Conservation (phyloP, 2,888 invertebrate species). For the Phania funesta region DNA sequence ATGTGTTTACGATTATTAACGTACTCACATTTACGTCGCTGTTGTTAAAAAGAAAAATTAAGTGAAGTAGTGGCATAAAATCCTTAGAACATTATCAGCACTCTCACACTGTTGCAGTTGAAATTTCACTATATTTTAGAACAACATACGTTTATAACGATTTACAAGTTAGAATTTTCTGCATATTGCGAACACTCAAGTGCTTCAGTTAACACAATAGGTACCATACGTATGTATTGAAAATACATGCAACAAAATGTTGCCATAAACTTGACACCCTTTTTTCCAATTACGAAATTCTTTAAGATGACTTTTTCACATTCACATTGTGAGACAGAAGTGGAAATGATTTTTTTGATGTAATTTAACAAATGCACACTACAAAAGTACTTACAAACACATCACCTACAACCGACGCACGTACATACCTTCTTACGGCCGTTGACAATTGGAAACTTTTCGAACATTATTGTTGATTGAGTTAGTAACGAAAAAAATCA, state of each 20-base stretch:
- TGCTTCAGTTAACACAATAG: neutral
- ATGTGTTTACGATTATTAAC: neutral
- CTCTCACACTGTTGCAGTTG: neutral
- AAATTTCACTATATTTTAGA: slow-evolving; percentile 9
- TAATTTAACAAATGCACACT: neutral
- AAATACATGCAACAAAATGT: slow-evolving; percentile 11
- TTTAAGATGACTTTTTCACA: neutral
- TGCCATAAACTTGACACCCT: slow-evolving; percentile 29
- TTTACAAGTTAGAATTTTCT: neutral
- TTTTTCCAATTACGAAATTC: neutral
- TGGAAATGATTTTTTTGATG: neutral
- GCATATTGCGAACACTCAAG: neutral
- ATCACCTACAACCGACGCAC: too few relatives aligned
- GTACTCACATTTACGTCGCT: neutral
- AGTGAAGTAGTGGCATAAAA: neutral
- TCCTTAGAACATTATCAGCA: neutral
- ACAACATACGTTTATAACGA: too few relatives aligned
- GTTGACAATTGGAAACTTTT: slow-evolving; percentile 14
- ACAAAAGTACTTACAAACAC: neutral
- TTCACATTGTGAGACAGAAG: neutral
- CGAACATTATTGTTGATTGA: neutral
- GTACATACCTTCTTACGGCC: neutral
- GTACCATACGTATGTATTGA: neutral
- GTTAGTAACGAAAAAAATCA: slow-evolving; percentile 21
- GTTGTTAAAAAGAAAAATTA: neutral